Evolutionary conservation across 2,113 vertebrate genomes (phyloP), one percentile per base, ranked within the genome.

Genomic region (Forbesichthys agassizii): DNA sequence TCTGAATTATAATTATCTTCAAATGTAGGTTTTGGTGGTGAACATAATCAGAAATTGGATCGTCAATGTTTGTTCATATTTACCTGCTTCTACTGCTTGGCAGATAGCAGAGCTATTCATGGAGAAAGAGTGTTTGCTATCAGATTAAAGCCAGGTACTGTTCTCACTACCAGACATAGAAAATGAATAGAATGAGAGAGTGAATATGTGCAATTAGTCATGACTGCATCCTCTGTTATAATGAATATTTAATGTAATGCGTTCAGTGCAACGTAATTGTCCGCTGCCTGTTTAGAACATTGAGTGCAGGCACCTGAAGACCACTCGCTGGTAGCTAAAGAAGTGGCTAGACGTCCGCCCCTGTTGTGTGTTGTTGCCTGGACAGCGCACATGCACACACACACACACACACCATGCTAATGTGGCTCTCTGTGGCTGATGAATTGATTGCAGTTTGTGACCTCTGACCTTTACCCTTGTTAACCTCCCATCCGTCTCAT

Each of bases 371-470:
- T 33, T 48, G 36, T 42, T 9, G 55, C 62, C 48, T 57, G 11
- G 10, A 42, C 5, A 42, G 36, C 7, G 11, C n/a, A n/a, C 16
- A 10, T n/a, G 18, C n/a, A 36, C 12, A 18, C 51, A 53, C 16
- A 56, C 58, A 8, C 27, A 69, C 76, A 61, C 72, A 68, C 8
- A 66, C 64, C 20, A 6, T 16, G 48, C n/a, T 36, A 46, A 64
- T 66, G 73, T 71, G 60, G 52, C 36, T 59, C 73, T 64, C 54
- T 75, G 6, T 51, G 75, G 70, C 66, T 77, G 66, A 85, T 82
- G 84, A 83, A 92, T 85, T 64, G 83, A 91, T 90, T 81, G 12
- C 67, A 83, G 89, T 89, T 84, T 89, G 86, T 68, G 76, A 89
- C 86, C 90, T 87, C 64, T 88, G 84, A 47, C 81, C 79, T 79